Conservation (phyloP, 1,140 invertebrate species). For the Tribolium castaneum region DNA sequence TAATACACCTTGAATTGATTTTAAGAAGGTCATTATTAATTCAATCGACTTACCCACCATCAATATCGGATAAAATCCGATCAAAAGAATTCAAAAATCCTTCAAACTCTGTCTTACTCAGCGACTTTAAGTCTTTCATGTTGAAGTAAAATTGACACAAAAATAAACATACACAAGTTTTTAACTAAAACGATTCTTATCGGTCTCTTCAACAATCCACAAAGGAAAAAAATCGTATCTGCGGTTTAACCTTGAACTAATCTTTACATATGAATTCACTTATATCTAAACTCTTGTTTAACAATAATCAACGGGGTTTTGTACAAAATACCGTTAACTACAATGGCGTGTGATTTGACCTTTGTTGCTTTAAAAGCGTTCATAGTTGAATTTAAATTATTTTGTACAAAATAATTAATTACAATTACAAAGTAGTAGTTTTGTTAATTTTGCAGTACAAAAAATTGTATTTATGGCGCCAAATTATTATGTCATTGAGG, state of each 20-base stretch:
- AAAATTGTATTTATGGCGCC: too few species aligned
- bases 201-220: conserved; percentile 14
- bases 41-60: not conserved
- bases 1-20: conserved; percentile 52
- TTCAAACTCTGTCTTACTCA: not conserved
- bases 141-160: not conserved
- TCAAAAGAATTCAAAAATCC: conserved; percentile 36
- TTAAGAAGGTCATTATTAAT: too few species aligned
- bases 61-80: conserved; percentile 20
- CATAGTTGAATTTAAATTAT: too few species aligned
- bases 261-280: not conserved
- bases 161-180: not conserved
- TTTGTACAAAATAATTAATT: too few species aligned
- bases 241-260: not conserved
- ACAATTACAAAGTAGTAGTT: too few species aligned
- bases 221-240: not conserved
- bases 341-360: not conserved
- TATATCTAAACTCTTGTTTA: not conserved
- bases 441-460: too few species aligned
- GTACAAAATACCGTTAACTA: not conserved
- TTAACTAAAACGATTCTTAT: conserved; percentile 56
- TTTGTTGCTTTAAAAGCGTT: too few species aligned
- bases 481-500: too few species aligned
- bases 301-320: not conserved
- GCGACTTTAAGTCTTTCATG: conserved; percentile 12